Conservation (phyloP, 2,113 vertebrate genomes). For the Zonotrichia leucophrys region DNA sequence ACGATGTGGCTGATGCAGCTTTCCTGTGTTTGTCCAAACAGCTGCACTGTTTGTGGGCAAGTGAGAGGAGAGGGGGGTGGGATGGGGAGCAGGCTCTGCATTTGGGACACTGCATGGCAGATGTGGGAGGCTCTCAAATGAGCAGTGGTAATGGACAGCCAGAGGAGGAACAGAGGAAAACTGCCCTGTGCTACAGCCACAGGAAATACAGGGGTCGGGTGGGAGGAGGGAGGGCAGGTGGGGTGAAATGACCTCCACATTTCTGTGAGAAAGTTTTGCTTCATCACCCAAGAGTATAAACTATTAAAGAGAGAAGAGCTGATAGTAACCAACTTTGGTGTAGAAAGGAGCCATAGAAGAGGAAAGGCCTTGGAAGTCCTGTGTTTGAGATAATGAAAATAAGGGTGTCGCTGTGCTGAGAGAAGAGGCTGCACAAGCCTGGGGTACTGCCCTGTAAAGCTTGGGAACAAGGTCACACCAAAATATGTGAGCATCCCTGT, state of each 20-base stretch:
- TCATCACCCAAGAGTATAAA: background rate
- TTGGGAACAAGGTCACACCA: background rate
- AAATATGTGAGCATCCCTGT: background rate
- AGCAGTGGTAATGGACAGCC: background rate
- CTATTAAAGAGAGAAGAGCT: background rate
- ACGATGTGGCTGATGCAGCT: background rate
- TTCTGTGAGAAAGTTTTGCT: background rate
- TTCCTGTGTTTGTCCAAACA: background rate
- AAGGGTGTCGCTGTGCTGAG: background rate
- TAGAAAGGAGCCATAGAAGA: background rate
- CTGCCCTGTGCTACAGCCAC: background rate
- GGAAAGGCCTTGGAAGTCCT: background rate
- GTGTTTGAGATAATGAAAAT: background rate
- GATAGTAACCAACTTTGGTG: background rate
- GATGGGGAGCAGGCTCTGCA: background rate
- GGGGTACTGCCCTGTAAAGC: background rate
- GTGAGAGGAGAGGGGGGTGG: background rate
- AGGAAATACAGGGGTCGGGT: background rate
- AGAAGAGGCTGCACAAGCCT: background rate
- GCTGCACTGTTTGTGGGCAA: background rate
- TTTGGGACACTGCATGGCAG: background rate
- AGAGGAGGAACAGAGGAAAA: background rate
- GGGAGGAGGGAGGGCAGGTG: accelerated
- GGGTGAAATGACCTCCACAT: background rate
- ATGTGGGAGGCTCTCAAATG: background rate